Evolutionary conservation across 2,797 vertebrate genomes (phyloP).

Genomic region (Columba guinea): DNA sequence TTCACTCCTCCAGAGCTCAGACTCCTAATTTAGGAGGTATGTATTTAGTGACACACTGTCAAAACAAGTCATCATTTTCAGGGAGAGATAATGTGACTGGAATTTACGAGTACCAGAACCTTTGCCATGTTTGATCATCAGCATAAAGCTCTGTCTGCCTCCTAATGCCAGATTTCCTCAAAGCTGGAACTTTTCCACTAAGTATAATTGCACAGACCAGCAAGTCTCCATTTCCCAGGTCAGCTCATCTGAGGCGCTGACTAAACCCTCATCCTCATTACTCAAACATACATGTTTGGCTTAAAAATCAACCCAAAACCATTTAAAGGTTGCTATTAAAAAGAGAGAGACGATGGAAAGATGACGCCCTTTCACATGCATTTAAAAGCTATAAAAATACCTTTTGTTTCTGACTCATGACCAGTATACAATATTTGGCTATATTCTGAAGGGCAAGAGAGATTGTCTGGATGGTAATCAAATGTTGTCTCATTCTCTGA

Average conservation of each 20-base stretch:
- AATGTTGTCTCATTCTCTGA: conserved; percentile 47
- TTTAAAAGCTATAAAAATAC: background rate
- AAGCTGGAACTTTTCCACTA: conserved; percentile 18
- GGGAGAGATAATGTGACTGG: conserved; percentile 40
- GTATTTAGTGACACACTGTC: conserved; percentile 19
- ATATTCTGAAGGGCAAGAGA: conserved; percentile 2
- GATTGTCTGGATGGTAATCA: background rate
- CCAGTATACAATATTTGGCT: background rate
- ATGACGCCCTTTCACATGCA: background rate
- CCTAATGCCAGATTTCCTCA: background rate
- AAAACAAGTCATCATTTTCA: conserved; percentile 50
- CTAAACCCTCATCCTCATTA: background rate
- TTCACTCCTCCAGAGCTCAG: background rate
- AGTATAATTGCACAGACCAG: background rate
- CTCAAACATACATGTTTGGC: background rate
- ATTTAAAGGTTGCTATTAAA: background rate
- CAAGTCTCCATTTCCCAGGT: background rate
- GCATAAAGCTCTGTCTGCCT: conserved; percentile 7
- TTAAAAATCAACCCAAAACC: background rate
- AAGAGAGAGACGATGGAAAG: background rate
- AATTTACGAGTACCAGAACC: conserved; percentile 52
- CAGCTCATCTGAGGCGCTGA: background rate
- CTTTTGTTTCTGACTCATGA: background rate
- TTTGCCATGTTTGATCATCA: conserved; percentile 43
- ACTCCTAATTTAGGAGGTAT: conserved; percentile 32